Conservation (phyloP, 2,888 invertebrate species). For the Carcina quercana region DNA sequence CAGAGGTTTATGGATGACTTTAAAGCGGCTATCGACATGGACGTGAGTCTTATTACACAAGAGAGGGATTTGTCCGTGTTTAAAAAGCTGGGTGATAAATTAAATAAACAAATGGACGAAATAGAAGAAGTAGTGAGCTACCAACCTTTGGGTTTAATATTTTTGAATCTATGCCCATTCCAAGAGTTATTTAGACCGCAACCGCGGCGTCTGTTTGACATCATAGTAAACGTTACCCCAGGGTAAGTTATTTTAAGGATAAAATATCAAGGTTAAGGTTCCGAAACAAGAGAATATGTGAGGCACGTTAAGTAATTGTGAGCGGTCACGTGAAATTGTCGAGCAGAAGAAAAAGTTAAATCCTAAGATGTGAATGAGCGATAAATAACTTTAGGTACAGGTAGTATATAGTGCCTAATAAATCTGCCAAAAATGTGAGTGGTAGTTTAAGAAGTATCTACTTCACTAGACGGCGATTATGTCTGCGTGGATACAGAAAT, state of each 20-base stretch:
- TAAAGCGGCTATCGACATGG: conserved; percentile 79
- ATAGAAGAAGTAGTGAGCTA: conserved; percentile 79
- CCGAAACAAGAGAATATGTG: too few species aligned
- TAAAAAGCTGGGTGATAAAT: conserved; percentile 78
- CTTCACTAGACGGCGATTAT: too few species aligned
- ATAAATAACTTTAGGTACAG: too few species aligned
- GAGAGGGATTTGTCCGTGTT: conserved; percentile 80
- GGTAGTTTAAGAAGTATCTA: too few species aligned
- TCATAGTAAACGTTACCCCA: conserved; percentile 78
- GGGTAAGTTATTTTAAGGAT: conserved; percentile 71
- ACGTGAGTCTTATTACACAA: conserved; percentile 74
- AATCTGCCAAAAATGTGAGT: too few species aligned
- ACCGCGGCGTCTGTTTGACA: conserved; percentile 79
- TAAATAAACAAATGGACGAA: conserved; percentile 79
- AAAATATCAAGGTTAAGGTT: too few species aligned
- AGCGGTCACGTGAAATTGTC: too few species aligned
- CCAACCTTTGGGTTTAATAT: conserved; percentile 83
- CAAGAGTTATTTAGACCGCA: conserved; percentile 82
- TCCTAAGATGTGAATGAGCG: too few species aligned
- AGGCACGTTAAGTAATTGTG: too few species aligned
- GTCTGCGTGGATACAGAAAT: too few species aligned
- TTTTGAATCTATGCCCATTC: conserved; percentile 80
- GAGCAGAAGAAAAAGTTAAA: too few species aligned
- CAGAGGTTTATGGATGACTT: conserved; percentile 79
- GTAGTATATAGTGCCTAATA: too few species aligned